phyloP scores from a whole-genome alignment of 92 coral and sea anemone species.

The Ricordea florida region DNA sequence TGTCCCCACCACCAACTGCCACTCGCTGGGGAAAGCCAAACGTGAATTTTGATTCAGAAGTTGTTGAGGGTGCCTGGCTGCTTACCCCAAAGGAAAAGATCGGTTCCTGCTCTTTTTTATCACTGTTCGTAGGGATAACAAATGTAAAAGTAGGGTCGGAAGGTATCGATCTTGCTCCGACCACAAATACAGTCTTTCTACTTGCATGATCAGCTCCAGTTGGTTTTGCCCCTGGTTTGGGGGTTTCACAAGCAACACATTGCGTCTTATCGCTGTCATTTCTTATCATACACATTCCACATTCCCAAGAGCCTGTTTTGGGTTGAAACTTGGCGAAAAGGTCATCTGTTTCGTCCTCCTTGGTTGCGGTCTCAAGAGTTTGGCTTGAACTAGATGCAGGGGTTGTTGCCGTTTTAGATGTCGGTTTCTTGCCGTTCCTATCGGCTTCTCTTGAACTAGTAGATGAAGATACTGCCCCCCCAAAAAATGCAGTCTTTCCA shows the following conservation, averaged over 20 bases:
- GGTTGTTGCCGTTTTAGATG: too few species aligned
- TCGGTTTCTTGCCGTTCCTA: not conserved
- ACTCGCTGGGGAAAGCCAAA: too few species aligned
- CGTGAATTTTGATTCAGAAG: too few species aligned
- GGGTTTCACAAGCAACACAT: conserved; percentile 59
- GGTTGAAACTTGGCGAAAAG: conserved; percentile 42
- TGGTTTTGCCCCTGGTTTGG: conserved; percentile 36
- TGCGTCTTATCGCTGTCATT: conserved; percentile 29
- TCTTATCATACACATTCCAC: conserved; percentile 48
- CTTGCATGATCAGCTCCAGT: not conserved
- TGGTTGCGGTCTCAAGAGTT: too few species aligned
- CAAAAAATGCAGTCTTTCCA: too few species aligned
- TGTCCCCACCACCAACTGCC: too few species aligned
- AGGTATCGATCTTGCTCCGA: not conserved
- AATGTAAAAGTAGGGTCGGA: not conserved
- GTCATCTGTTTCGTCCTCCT: not conserved
- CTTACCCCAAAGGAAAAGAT: too few species aligned
- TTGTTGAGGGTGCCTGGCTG: too few species aligned
- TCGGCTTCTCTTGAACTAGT: not conserved
- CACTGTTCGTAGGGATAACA: too few species aligned
- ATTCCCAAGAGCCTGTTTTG: conserved; percentile 69
- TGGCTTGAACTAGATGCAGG: too few species aligned
- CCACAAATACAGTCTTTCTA: not conserved
- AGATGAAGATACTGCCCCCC: too few species aligned
- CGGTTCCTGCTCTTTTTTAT: too few species aligned